Percentiles rank a stretch among this genome's conserved stretches.
Evolutionary conservation across 2,113 vertebrate genomes (phyloP).

Genomic region (Hystrix cristata): DNA sequence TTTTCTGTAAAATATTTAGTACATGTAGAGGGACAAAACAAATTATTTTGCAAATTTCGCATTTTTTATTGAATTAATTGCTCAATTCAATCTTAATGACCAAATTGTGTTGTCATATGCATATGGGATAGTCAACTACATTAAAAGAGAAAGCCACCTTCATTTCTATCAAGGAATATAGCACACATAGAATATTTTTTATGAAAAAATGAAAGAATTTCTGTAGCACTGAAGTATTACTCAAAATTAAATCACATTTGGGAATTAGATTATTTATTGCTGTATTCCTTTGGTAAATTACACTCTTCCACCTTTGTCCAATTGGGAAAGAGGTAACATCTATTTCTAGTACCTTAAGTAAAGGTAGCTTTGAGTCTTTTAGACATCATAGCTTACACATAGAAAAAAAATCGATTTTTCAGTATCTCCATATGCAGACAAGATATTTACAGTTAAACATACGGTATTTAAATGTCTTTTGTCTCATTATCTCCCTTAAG

Average conservation of each 20-base stretch:
- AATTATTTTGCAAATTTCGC: not conserved
- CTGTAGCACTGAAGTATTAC: not conserved
- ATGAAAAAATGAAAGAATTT: conserved; percentile 20
- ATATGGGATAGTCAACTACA: not conserved
- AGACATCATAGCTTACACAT: not conserved
- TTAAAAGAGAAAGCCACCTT: not conserved
- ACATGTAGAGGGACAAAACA: not conserved
- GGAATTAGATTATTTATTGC: not conserved
- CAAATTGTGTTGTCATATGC: not conserved
- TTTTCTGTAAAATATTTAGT: conserved; percentile 20
- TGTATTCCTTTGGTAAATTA: conserved; percentile 72
- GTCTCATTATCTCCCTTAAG: conserved; percentile 81
- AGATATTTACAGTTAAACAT: not conserved
- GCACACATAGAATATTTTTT: not conserved
- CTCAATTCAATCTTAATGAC: conserved; percentile 34
- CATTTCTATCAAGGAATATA: conserved; percentile 15
- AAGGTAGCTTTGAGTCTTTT: conserved; percentile 76
- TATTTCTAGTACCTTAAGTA: conserved; percentile 70
- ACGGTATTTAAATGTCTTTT: conserved; percentile 79
- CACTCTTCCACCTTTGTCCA: conserved; percentile 65
- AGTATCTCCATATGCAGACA: not conserved
- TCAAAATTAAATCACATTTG: not conserved
- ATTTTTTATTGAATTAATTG: not conserved
- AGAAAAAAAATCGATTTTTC: not conserved
- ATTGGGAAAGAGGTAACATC: conserved; percentile 73